Base-by-base conservation (phyloP, 2,113 vertebrate species). In the Chloropsis hardwickii region DNA sequence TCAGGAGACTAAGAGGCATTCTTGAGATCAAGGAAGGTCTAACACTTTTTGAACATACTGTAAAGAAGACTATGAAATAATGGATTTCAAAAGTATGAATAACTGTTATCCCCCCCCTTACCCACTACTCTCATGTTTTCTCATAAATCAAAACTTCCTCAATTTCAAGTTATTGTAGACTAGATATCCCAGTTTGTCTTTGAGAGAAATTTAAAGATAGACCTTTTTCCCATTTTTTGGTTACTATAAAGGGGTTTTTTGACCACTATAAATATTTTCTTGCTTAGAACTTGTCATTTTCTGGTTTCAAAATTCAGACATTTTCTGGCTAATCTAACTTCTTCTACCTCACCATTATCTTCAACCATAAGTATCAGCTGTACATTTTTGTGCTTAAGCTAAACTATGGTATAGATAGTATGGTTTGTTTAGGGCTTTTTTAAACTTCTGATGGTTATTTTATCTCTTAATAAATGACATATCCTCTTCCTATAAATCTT, bases 21-120 rank as follows among this genome's bases (percentile, higher is more conserved):
- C 72, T 88, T 48, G 50, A 94, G 67, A 94, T 70, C 84, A 96
- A 96, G 95, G 74, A 95, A 87, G 58, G 86, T 87, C 74, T 86
- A 79, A 92, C 57, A 69, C 18, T 50, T 70, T 89, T 93, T 96
- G 88, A 97, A 96, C 37, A 47, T 51, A 62, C 39, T 56, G 21
- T 62, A 69, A 81, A 72, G 82, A 95, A 82, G 58, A 79, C n/a
- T 72, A 51, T 74, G 31, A 87, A 93, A 95, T 64, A 66, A 64
- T 31, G 23, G 25, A 74, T 92, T 92, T 91, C 58, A 81, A 71
- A 94, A 77, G 19, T 86, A 50, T 24, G 48, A 28, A 67, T 71
- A 84, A 66, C 29, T 48, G 28, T 58, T 37, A 37, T 10, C 93
- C 29, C 14, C 9, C 27, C 20, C 24, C 23, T 13, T 48, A 45